Evolutionary conservation across 2,888 invertebrate genomes (phyloP).

Genomic region (Drosophila paranaensis): DNA sequence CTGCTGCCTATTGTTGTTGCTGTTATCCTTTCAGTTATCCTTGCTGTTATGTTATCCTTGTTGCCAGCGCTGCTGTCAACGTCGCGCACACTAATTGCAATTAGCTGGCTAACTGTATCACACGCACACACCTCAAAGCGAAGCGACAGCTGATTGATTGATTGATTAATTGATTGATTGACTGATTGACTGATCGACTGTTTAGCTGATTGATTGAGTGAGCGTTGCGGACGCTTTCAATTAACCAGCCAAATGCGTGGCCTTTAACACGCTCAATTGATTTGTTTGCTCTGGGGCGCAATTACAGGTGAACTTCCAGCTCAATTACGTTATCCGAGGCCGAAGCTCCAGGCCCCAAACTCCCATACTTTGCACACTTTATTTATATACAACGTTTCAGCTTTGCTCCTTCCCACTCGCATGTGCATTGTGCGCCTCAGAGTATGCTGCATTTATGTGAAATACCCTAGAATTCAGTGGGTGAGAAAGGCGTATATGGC

Average conservation of each 20-base stretch:
- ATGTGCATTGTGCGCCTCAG: conserved; percentile 44
- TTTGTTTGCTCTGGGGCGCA: conserved; percentile 65
- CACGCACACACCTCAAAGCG: conserved; percentile 25
- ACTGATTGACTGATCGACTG: conserved; percentile 58
- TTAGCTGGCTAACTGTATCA: conserved; percentile 37
- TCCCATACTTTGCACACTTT: neutral
- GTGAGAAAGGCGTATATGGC: neutral
- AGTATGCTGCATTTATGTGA: conserved; percentile 18
- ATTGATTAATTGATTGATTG: conserved; percentile 48
- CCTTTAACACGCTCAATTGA: conserved; percentile 72
- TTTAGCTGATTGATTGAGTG: conserved; percentile 53
- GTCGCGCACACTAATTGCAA: conserved; percentile 60
- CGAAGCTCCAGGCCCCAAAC: neutral
- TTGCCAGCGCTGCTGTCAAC: conserved; percentile 39
- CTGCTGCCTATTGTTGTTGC: conserved; percentile 2
- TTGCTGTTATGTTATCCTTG: conserved; percentile 6
- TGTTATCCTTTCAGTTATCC: too few relatives aligned
- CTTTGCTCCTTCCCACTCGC: conserved; percentile 52
- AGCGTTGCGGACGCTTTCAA: conserved; percentile 42
- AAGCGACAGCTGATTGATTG: neutral
- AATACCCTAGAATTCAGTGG: neutral
- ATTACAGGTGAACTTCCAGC: conserved; percentile 51
- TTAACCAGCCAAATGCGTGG: conserved; percentile 37
- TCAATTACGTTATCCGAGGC: conserved; percentile 43
- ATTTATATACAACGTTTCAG: conserved; percentile 23